Conservation (phyloP, 2,888 invertebrate species). For the Trachelus tabidus region DNA sequence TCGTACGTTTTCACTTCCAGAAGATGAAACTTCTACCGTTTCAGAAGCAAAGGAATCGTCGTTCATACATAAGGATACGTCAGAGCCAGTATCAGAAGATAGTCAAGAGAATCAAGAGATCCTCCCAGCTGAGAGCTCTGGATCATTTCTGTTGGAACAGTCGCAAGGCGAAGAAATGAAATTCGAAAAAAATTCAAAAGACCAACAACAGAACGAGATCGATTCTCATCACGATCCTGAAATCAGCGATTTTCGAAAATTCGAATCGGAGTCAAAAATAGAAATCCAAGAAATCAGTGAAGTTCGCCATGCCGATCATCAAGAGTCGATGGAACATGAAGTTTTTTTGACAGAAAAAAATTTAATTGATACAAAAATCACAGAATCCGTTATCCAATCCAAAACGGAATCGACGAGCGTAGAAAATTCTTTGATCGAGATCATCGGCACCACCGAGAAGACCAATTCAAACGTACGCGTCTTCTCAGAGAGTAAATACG, state of each 20-base stretch:
- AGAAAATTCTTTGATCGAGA: constrained; percentile 21
- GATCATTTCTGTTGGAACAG: neutral
- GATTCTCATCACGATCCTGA: neutral
- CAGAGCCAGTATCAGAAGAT: neutral
- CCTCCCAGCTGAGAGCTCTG: neutral
- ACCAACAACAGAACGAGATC: neutral
- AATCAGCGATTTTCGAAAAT: neutral
- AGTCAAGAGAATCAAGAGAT: neutral
- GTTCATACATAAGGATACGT: neutral
- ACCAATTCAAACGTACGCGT: neutral
- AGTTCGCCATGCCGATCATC: neutral
- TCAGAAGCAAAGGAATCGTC: neutral
- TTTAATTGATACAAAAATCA: neutral
- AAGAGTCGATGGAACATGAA: neutral
- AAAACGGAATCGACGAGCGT: constrained; percentile 26
- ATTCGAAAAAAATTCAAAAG: neutral
- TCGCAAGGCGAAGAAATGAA: neutral
- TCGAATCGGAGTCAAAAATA: neutral
- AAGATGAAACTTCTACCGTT: neutral
- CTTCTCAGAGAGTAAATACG: neutral
- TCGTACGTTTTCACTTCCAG: neutral
- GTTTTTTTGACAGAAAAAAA: neutral
- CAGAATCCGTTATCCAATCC: constrained; percentile 7
- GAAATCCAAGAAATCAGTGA: neutral
- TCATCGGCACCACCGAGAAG: neutral